Conservation (phyloP, 2,113 vertebrate species). For the Excalfactoria chinensis region DNA sequence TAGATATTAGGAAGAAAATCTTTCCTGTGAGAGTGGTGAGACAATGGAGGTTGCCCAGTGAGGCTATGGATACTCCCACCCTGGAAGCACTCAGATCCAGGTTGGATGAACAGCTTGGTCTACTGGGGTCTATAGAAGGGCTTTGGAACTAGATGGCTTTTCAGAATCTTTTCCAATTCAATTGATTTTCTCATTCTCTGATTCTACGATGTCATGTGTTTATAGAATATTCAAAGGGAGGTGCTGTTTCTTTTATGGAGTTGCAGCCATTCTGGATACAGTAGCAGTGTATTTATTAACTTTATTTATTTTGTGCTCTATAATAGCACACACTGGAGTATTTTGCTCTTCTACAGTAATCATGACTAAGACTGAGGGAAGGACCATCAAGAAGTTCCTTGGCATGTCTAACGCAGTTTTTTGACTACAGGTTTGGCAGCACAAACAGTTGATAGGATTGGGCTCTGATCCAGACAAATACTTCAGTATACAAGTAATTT, state of each 20-base stretch:
- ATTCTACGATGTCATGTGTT: too few species aligned
- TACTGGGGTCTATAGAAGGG: too few species aligned
- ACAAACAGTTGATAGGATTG: not conserved
- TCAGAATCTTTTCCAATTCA: too few species aligned
- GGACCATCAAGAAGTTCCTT: not conserved
- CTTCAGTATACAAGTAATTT: not conserved
- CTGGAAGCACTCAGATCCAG: too few species aligned
- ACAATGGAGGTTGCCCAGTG: too few species aligned
- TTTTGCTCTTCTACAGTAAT: not conserved
- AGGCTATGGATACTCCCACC: too few species aligned
- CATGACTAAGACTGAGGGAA: not conserved
- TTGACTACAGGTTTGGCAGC: not conserved
- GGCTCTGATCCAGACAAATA: not conserved
- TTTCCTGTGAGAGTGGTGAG: too few species aligned
- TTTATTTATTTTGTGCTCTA: too few species aligned
- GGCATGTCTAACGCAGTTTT: not conserved
- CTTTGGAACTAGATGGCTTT: too few species aligned
- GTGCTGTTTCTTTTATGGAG: not conserved
- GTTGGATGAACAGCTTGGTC: too few species aligned
- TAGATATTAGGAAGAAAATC: too few species aligned
- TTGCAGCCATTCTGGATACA: not conserved
- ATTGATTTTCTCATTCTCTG: too few species aligned
- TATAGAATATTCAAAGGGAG: not conserved
- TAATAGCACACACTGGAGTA: not conserved
- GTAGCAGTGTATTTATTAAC: not conserved